phyloP scores from a whole-genome alignment of 2,797 vertebrate species.

The Rhynchotus rufescens region DNA sequence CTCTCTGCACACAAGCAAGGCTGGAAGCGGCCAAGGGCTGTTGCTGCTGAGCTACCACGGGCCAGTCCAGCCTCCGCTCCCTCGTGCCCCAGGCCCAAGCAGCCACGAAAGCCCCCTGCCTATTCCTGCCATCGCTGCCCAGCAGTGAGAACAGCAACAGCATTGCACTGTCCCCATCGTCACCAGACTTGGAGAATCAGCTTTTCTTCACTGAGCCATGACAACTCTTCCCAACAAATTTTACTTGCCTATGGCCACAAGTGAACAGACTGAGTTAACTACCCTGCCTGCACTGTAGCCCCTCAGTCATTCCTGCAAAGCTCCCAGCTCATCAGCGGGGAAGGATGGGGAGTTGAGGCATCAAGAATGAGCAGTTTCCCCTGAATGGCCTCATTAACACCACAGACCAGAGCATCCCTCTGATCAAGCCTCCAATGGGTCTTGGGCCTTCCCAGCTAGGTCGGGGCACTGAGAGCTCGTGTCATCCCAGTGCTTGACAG shows the following conservation, averaged over 20 bases:
- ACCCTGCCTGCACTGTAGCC: not conserved
- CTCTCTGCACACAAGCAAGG: not conserved
- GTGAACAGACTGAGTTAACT: not conserved
- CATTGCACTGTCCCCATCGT: fast-evolving
- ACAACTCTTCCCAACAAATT: not conserved
- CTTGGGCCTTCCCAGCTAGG: not conserved
- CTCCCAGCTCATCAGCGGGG: not conserved
- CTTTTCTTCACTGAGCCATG: not conserved
- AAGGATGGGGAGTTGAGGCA: not conserved
- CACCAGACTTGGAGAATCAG: not conserved
- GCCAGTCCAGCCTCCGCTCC: not conserved
- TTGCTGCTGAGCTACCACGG: fast-evolving
- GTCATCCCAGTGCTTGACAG: not conserved
- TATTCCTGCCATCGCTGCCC: not conserved
- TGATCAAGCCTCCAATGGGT: not conserved
- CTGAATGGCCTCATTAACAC: not conserved
- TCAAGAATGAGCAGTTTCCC: not conserved
- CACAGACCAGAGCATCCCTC: not conserved
- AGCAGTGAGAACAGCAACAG: not conserved
- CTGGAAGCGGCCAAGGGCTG: not conserved
- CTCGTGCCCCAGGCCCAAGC: not conserved
- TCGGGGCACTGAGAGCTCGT: not conserved
- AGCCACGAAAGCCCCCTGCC: not conserved
- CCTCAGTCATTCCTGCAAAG: not conserved
- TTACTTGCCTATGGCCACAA: not conserved